Evolutionary conservation across 2,113 vertebrate genomes (phyloP).

Genomic region (Gadus macrocephalus): DNA sequence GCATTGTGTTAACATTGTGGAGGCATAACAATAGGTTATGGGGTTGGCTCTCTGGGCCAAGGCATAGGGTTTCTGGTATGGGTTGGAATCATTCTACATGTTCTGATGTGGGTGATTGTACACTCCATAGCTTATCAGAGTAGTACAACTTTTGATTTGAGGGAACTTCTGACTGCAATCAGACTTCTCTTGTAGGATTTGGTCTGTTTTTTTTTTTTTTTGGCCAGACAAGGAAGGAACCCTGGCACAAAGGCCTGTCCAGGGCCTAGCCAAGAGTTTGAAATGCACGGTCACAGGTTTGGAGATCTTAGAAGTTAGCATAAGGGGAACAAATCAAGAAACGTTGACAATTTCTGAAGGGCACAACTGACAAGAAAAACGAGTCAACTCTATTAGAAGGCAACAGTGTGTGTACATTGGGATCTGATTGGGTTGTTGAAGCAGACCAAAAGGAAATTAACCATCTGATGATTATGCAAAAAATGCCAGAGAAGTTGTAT

Average conservation of each 20-base stretch:
- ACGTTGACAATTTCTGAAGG: neutral
- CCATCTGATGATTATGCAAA: slow-evolving; percentile 38
- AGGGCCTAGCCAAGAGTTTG: no score
- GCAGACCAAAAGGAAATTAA: slow-evolving; percentile 28
- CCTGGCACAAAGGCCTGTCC: no score
- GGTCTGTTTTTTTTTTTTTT: slow-evolving; percentile 38
- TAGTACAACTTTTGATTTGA: slow-evolving; percentile 39
- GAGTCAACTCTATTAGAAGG: neutral
- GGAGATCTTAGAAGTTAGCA: no score
- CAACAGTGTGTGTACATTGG: slow-evolving; percentile 9
- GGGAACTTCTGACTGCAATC: slow-evolving; percentile 31
- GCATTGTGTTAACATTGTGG: slow-evolving; percentile 42
- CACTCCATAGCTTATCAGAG: slow-evolving; percentile 24
- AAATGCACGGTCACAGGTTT: no score
- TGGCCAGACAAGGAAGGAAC: no score
- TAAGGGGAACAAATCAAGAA: no score
- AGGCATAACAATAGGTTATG: slow-evolving; percentile 36
- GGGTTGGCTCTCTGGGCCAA: slow-evolving; percentile 42
- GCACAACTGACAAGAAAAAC: neutral
- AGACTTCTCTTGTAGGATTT: slow-evolving; percentile 43
- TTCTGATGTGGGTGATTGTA: slow-evolving; percentile 17
- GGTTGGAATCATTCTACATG: slow-evolving; percentile 21
- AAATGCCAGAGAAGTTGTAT: slow-evolving; percentile 9
- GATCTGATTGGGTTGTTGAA: slow-evolving; percentile 5
- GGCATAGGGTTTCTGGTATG: slow-evolving; percentile 27